Evolutionary conservation across 2,797 vertebrate genomes (phyloP).

Genomic region (Clarias laeviceps): DNA sequence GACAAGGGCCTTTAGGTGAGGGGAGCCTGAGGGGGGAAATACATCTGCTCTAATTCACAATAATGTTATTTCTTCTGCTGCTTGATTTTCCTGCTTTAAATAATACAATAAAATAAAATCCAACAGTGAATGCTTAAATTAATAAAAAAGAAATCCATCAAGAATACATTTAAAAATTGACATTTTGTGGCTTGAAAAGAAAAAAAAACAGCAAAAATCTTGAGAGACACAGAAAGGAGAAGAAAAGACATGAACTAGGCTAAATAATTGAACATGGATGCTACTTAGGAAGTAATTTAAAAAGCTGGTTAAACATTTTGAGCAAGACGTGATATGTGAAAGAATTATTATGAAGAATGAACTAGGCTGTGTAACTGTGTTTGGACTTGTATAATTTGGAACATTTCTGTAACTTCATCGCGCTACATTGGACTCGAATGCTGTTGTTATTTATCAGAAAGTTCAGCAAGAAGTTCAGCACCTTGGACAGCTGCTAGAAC

Average conservation of each 20-base stretch:
- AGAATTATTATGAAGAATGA: background rate
- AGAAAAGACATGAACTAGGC: background rate
- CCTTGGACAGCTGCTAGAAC: background rate
- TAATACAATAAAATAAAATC: background rate
- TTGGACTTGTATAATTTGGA: background rate
- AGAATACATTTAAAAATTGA: no score
- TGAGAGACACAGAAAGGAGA: background rate
- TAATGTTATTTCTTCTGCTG: background rate
- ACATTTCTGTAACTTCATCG: background rate
- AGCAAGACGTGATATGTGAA: background rate
- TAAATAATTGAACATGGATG: background rate
- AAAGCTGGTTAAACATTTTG: background rate
- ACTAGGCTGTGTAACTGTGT: background rate
- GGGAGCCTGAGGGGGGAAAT: background rate
- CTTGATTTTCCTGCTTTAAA: background rate
- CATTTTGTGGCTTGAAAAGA: background rate
- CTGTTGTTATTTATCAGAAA: background rate
- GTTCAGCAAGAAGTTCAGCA: background rate
- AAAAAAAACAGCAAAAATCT: background rate
- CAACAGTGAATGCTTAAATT: background rate
- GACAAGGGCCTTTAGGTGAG: background rate
- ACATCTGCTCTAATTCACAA: background rate
- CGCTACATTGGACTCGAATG: background rate
- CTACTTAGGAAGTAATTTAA: background rate
- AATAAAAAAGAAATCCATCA: no score